A percentile compares a stretch with the other conserved stretches of the same genome.
Conservation (phyloP, 2,888 invertebrate species). For the Melipona bicolor region DNA sequence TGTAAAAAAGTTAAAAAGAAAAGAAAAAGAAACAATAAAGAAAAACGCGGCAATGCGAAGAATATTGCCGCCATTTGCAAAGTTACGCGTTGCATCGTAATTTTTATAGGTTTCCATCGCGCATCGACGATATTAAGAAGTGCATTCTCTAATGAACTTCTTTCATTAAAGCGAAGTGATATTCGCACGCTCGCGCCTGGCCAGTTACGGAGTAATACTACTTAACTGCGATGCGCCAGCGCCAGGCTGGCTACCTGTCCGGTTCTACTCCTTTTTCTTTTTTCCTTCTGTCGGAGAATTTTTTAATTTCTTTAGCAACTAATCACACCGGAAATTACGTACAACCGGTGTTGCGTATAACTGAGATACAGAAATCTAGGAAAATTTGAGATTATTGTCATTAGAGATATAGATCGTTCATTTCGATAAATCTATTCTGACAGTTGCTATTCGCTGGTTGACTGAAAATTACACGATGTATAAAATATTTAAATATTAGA, state of each 20-base stretch:
- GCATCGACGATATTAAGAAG: conserved; percentile 7
- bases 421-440: no score
- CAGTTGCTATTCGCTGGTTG: no score
- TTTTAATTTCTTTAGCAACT: not conserved
- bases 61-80: not conserved
- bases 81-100: not conserved
- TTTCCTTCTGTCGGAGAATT: not conserved
- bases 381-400: no score
- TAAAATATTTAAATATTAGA: no score
- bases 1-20: not conserved
- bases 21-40: not conserved
- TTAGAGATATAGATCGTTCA: no score
- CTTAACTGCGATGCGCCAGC: conserved; percentile 15
- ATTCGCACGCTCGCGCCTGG: conserved; percentile 19
- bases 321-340: not conserved
- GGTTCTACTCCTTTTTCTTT: not conserved
- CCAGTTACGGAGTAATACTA: conserved; percentile 41
- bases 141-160: conserved; percentile 24
- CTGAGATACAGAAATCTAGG: no score
- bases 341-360: not conserved
- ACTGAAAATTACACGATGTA: no score
- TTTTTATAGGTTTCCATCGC: not conserved
- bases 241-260: no score
- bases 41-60: not conserved
- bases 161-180: conserved; percentile 50